Percentiles rank a stretch among this genome's conserved stretches.
Conservation (phyloP, 2,888 invertebrate species). For the Epinotia demarniana region DNA sequence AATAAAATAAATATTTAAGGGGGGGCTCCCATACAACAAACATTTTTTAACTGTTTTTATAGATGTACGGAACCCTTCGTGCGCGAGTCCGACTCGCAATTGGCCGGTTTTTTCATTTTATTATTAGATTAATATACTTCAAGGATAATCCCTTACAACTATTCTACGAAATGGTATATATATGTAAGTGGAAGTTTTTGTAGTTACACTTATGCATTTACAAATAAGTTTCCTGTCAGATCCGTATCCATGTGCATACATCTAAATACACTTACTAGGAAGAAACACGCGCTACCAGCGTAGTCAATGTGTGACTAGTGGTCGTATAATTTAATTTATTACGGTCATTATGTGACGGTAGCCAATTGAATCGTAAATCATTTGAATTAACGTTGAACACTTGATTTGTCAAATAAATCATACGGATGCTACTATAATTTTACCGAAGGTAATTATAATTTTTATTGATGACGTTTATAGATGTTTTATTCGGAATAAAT, state of each 20-base stretch:
- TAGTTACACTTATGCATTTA: constrained; percentile 5
- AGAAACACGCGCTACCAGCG: constrained; percentile 6
- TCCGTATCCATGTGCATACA: constrained; percentile 16
- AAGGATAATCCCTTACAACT: background rate
- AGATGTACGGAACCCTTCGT: too few species aligned
- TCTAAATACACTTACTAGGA: constrained; percentile 5
- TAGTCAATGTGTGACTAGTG: background rate
- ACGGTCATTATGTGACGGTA: constrained; percentile 21
- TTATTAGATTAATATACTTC: background rate
- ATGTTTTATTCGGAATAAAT: background rate
- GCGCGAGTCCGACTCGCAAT: too few species aligned
- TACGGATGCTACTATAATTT: background rate
- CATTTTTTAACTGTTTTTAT: too few species aligned
- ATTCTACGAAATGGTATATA: background rate
- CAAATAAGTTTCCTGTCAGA: constrained; percentile 20
- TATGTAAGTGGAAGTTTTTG: background rate
- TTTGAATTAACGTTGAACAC: constrained; percentile 1
- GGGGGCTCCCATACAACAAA: too few species aligned
- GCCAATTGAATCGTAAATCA: constrained; percentile 11
- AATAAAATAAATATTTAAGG: too few species aligned
- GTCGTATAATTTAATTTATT: constrained; percentile 36
- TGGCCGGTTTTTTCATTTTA: too few species aligned
- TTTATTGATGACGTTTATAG: background rate
- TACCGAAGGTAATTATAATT: background rate
- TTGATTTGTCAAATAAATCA: constrained; percentile 32